Evolutionary conservation across 2,888 invertebrate species (phyloP), one percentile per base, ranked within the genome.

Genomic region (Marasmarcha lunaedactyla): DNA sequence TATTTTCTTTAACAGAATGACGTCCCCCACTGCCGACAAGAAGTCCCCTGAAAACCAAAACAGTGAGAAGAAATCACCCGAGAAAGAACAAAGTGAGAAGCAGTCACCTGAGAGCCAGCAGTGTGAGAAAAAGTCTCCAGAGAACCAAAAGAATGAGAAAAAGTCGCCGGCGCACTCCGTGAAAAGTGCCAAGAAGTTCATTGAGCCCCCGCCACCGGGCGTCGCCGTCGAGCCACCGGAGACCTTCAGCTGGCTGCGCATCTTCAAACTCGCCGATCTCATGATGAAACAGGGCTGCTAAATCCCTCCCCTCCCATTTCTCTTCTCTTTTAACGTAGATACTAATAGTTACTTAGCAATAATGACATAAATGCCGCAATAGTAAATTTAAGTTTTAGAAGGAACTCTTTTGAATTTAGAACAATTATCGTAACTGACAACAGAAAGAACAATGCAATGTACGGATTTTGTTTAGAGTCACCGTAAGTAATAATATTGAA

Each of bases 241-340:
- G 55, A 67, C 60, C 0, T 74, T 76, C 52, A 66, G 73, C 53
- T 78, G 74, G 88, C 78, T 89, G 68, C 73, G 90, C 35, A 83
- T 90, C 47, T 90, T 90, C 65, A 88, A 89, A 60, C 84, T 90
- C 47, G 89, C 88, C 39, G 88, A 89, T 52, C 69, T 90, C 47
- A 85, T 90, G 67, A 87, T 87, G 81, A 87, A 89, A 55, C 89
- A 89, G 62, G 89, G 87, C 44, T 87, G 87, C 67, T 88, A 84
- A 61, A 20, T 41, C 38, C 27, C 20, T 33, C n/a, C 6, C 27
- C 13, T 11, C 30, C 6, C 30, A 30, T 30, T 30, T 12, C 27
- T 36, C 35, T 25, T 30, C 30, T 9, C 11, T 30, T 4, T 9
- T 10, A 7, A 3, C 6, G 30, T 7, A 30, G 7, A 5, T 20